These are phyloP conservation scores for Erpornis zantholeuca DNA, from an alignment of 2,113 vertebrate genomes.

Conservation along the genomic window DNA sequence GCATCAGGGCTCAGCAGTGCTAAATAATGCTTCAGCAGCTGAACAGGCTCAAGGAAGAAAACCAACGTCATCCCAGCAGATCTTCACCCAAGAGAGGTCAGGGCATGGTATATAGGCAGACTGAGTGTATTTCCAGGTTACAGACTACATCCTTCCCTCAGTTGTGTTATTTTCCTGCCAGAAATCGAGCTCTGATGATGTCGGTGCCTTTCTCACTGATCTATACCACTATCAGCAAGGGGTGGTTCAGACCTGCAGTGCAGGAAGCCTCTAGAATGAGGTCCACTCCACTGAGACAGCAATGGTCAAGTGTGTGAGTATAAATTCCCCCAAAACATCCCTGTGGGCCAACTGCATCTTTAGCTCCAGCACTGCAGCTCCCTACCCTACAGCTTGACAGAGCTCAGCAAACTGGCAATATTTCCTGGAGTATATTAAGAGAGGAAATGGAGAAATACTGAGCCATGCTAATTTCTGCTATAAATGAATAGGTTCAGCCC, in stretches of 20 bases:
- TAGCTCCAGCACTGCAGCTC: neutral
- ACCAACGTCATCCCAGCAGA: neutral
- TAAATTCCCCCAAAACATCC: neutral
- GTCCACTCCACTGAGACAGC: neutral
- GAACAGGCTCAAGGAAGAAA: neutral
- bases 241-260: accelerated
- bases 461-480: neutral
- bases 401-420: neutral
- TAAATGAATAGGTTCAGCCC: neutral
- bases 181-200: neutral
- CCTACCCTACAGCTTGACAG: neutral
- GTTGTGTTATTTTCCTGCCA: neutral
- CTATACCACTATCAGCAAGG: neutral
- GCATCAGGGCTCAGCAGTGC: neutral
- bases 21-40: neutral
- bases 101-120: neutral
- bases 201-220: neutral
- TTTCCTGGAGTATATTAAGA: neutral
- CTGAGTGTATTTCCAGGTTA: neutral
- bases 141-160: neutral
- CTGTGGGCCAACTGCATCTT: neutral
- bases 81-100: neutral
- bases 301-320: accelerated
- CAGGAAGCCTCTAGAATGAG: neutral
- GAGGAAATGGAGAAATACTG: neutral